A percentile compares a stretch with the other conserved stretches of the same genome.
phyloP scores from a whole-genome alignment of 2,113 vertebrate species.

The Sceloporus undulatus region DNA sequence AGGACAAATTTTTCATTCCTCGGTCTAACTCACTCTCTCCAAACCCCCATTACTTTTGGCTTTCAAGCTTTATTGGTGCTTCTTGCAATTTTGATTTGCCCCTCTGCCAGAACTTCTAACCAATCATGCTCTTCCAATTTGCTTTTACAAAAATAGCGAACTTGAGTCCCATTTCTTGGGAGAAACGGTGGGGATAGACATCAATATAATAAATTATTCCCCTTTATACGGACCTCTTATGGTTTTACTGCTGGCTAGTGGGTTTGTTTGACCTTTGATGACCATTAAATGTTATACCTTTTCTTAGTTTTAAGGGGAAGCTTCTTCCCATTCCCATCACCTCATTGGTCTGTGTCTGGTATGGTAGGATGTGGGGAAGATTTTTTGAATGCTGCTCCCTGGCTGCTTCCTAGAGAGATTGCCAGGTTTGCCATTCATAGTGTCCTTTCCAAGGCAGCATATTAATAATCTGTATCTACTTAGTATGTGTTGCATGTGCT shows the following conservation, averaged over 20 bases:
- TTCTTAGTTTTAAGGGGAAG: neutral
- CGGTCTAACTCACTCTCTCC: neutral
- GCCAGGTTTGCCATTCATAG: too few relatives aligned
- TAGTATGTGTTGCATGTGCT: neutral
- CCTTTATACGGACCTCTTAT: neutral
- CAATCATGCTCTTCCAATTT: neutral
- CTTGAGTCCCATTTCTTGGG: too few relatives aligned
- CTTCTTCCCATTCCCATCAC: neutral
- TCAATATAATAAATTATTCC: too few relatives aligned
- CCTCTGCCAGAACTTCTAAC: neutral
- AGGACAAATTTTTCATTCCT: neutral
- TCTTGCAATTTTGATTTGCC: neutral
- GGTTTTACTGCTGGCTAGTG: neutral
- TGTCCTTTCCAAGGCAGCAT: too few relatives aligned
- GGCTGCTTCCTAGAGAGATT: too few relatives aligned
- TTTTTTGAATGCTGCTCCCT: too few relatives aligned
- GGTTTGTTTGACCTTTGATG: neutral
- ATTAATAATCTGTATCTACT: neutral
- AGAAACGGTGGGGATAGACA: too few relatives aligned
- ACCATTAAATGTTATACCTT: neutral
- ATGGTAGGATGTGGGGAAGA: too few relatives aligned
- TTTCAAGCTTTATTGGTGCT: neutral
- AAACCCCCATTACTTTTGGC: too few relatives aligned
- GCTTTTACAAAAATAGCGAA: too few relatives aligned
- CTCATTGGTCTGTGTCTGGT: too few relatives aligned